These are phyloP conservation scores for Threskiornis aethiopicus DNA, from an alignment of 2,797 vertebrate species.

Conservation along the genomic window DNA sequence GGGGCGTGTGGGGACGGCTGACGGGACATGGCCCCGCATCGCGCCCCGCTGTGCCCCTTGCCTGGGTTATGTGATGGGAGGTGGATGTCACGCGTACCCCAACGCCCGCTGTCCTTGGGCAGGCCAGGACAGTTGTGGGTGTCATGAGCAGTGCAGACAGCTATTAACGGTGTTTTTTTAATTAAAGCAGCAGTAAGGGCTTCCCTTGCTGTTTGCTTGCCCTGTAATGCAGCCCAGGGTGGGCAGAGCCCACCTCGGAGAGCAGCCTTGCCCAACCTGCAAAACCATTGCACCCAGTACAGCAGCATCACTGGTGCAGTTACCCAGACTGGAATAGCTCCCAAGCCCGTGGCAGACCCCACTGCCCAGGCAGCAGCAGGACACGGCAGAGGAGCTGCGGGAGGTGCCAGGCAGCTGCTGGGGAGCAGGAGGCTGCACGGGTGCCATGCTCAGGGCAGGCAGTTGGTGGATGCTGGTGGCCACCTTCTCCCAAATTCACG, in stretches of 20 bases:
- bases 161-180: not conserved
- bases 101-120: fast-evolving
- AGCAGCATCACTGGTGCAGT: not conserved
- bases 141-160: not conserved
- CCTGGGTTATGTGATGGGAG: fast-evolving
- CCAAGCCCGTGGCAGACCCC: not conserved
- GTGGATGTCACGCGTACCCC: fast-evolving
- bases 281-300: not conserved
- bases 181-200: not conserved
- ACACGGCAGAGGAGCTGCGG: fast-evolving
- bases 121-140: not conserved
- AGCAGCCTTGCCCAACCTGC: not conserved
- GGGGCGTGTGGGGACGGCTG: not conserved
- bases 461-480: not conserved
- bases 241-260: not conserved
- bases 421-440: not conserved
- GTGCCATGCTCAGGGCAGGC: not conserved
- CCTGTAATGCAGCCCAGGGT: fast-evolving
- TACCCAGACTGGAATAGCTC: not conserved
- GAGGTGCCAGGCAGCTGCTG: not conserved
- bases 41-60: fast-evolving
- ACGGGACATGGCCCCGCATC: fast-evolving
- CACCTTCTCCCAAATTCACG: not conserved
- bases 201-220: not conserved
- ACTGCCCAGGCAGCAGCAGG: not conserved